Conservation (phyloP, 2,888 invertebrate genomes). For the Bembecia ichneumoniformis region DNA sequence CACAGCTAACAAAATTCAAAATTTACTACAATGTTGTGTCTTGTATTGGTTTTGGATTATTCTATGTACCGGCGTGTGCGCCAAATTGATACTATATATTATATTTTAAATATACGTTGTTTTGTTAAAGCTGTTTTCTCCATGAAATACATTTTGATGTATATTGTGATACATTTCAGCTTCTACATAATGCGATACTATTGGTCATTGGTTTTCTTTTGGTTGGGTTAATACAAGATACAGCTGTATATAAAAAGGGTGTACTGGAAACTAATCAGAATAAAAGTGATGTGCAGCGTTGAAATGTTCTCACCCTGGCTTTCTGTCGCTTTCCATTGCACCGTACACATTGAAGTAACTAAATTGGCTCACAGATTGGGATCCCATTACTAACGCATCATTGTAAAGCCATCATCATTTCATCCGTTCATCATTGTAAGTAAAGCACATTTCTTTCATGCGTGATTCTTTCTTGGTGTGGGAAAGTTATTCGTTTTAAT, state of each 20-base stretch:
- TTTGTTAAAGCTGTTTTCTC: conserved; percentile 15
- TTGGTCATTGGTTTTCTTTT: conserved; percentile 71
- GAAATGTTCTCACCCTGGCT: conserved; percentile 51
- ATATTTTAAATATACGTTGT: conserved; percentile 15
- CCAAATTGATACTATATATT: conserved; percentile 29
- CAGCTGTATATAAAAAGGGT: conserved; percentile 66
- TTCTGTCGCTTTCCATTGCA: conserved; percentile 72
- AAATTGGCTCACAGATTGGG: conserved; percentile 70
- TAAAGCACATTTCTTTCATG: conserved; percentile 43
- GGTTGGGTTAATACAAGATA: conserved; percentile 74
- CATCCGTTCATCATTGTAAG: conserved; percentile 65
- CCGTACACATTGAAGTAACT: conserved; percentile 56
- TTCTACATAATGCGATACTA: conserved; percentile 67
- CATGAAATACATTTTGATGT: conserved; percentile 40
- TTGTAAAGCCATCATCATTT: conserved; percentile 63
- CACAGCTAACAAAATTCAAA: conserved; percentile 71
- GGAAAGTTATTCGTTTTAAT: conserved; percentile 17
- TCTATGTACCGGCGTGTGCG: conserved; percentile 13
- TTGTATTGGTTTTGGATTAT: conserved; percentile 71
- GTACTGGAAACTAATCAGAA: conserved; percentile 70
- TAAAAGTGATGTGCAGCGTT: conserved; percentile 45
- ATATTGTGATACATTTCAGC: conserved; percentile 71
- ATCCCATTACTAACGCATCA: conserved; percentile 71
- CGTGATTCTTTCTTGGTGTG: conserved; percentile 29
- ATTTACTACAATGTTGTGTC: conserved; percentile 67